Percentiles rank a stretch among this genome's conserved stretches.
Conservation (phyloP, 2,888 invertebrate species). For the Acronicta leporina region DNA sequence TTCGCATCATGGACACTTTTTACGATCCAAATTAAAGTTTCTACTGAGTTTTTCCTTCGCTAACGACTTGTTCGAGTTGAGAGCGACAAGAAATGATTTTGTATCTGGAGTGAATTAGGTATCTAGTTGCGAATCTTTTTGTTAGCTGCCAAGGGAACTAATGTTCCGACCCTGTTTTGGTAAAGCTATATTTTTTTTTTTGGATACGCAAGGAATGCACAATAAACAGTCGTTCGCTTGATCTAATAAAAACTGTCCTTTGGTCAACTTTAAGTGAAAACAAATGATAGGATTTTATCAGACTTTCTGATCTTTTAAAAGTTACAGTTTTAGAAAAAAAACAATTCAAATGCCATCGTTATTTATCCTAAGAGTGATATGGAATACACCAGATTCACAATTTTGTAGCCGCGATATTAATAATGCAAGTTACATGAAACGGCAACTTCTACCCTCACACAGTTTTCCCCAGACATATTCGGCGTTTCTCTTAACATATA, state of each 20-base stretch:
- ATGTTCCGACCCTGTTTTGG: slow-evolving; percentile 39
- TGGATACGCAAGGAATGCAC: slow-evolving; percentile 29
- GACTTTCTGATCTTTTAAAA: too few species aligned
- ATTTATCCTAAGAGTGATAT: too few species aligned
- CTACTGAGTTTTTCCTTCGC: slow-evolving; percentile 61
- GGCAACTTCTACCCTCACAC: slow-evolving; percentile 20
- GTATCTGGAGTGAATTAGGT: slow-evolving; percentile 64
- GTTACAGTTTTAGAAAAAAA: too few species aligned
- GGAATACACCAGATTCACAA: background rate
- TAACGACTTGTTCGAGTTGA: slow-evolving; percentile 68
- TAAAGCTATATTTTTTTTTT: slow-evolving; percentile 44
- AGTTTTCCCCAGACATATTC: slow-evolving; percentile 41
- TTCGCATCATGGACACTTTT: slow-evolving; percentile 62
- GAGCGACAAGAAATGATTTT: slow-evolving; percentile 64
- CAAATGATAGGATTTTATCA: slow-evolving; percentile 18
- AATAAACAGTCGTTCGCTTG: slow-evolving; percentile 23
- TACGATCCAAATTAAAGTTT: slow-evolving; percentile 68
- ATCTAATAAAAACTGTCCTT: slow-evolving; percentile 31
- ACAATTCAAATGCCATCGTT: too few species aligned
- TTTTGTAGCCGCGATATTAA: slow-evolving; percentile 36
- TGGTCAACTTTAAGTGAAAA: slow-evolving; percentile 7
- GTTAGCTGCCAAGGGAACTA: slow-evolving; percentile 45
- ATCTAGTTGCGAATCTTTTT: slow-evolving; percentile 63
- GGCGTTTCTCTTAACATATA: slow-evolving; percentile 27
- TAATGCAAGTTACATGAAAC: slow-evolving; percentile 42